phyloP scores from a whole-genome alignment of 2,888 invertebrate genomes.

The Seira ritae region DNA sequence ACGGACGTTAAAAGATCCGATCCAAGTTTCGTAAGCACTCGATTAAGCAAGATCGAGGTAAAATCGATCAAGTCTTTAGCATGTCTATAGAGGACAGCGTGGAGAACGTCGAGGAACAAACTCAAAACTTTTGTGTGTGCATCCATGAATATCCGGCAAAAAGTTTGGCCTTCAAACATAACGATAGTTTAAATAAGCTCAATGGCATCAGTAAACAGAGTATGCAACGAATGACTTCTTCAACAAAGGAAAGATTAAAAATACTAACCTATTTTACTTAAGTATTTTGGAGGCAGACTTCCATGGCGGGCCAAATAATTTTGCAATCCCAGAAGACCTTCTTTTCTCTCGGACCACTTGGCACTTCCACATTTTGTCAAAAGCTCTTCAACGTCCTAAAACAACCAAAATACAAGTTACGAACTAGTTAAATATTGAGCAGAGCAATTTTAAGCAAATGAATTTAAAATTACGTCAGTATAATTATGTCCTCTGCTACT shows the following conservation, averaged over 20 bases:
- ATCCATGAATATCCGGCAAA: slow-evolving; percentile 93
- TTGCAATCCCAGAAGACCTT: slow-evolving; percentile 90
- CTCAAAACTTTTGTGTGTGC: slow-evolving; percentile 96
- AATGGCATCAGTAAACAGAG: background rate
- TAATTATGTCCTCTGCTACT: slow-evolving; percentile 69
- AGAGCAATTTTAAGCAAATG: background rate
- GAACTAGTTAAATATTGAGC: background rate
- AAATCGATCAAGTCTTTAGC: slow-evolving; percentile 93
- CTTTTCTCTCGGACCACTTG: slow-evolving; percentile 96
- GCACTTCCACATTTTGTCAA: slow-evolving; percentile 91
- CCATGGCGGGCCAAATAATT: slow-evolving; percentile 80
- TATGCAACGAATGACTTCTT: slow-evolving; percentile 6
- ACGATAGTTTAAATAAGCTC: no score
- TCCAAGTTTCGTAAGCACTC: slow-evolving; percentile 92
- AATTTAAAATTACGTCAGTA: slow-evolving; percentile 54
- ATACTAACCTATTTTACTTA: slow-evolving; percentile 71
- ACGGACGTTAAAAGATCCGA: slow-evolving; percentile 94
- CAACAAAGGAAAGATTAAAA: no score
- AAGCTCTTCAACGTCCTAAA: slow-evolving; percentile 87
- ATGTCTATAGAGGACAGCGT: slow-evolving; percentile 91
- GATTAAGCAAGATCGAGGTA: slow-evolving; percentile 92
- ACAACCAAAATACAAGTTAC: slow-evolving; percentile 31
- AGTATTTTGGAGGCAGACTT: slow-evolving; percentile 70
- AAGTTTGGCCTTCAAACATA: slow-evolving; percentile 70
- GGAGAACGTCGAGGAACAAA: slow-evolving; percentile 93